Evolutionary conservation across 1,140 invertebrate genomes (phyloP), one percentile per base, ranked within the genome.

Genomic region (Acromyrmex heyeri): DNA sequence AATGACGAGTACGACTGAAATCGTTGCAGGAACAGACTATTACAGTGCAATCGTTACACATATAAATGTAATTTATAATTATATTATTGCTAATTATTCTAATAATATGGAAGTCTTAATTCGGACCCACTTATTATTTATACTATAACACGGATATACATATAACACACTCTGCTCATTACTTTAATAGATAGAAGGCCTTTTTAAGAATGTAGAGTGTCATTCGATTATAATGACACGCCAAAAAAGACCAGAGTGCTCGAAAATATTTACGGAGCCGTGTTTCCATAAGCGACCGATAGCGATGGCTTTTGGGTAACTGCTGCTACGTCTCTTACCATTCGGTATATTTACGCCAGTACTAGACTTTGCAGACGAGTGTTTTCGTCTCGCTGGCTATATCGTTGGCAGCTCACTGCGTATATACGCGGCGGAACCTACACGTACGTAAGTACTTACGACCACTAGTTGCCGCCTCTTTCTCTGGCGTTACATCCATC

Each of bases 401-500:
- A 83, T 83, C 69, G 69, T 75, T 75, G 79, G 55, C 57, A 73
- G 67, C 61, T 72, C 67, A 18, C 67, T 72, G 55, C 69, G 69
- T 55, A 44, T 73, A 53, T 55, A 73, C 85, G 44, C 34, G 77
- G 27, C 18, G 30, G 30, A 65, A 73, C 67, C 38, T 44, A 83
- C 61, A 85, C 76, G 85, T 79, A 78, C 75, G 38, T 62, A 83
- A 87, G 76, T 87, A 82, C 79, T 82, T 87, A 90, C 88, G 86
- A 65, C 89, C 88, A 90, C 89, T 86, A 90, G 89, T 90, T 90
- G 89, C 89, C 79, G 62, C 44, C 72, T 83, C 88, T 90, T 90
- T 83, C 61, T 59, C 64, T 57, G 76, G 55, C 48, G 53, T 86
- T 81, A 86, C 64, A 79, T 64, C 75, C 64, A 79, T 86, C 76